These are phyloP conservation scores for Argyresthia goedartella DNA, from an alignment of 2,888 invertebrate species.

Conservation along the genomic window DNA sequence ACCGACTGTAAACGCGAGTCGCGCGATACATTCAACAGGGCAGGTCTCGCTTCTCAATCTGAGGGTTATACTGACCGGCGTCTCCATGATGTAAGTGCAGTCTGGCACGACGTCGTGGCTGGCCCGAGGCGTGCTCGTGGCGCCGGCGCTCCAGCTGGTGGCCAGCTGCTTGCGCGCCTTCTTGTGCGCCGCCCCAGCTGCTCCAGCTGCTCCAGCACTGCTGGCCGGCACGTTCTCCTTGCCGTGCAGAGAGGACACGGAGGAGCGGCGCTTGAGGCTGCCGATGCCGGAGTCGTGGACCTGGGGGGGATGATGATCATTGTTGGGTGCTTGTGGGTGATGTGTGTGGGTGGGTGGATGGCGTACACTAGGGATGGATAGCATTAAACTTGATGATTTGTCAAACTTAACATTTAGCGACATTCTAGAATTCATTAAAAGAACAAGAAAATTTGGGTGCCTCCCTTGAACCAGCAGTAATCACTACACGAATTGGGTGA, in stretches of 20 bases:
- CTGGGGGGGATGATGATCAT: background rate
- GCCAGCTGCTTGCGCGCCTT: slow-evolving; percentile 24
- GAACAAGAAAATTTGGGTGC: no score
- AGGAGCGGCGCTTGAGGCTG: slow-evolving; percentile 38
- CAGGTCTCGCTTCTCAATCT: no score
- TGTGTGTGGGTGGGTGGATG: background rate
- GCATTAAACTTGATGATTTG: no score
- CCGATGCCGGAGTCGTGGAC: slow-evolving; percentile 57
- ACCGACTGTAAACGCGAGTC: no score
- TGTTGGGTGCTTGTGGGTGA: background rate
- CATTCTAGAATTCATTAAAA: no score
- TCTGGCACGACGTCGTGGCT: slow-evolving; percentile 48
- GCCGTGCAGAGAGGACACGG: slow-evolving; percentile 40
- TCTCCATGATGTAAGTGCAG: slow-evolving; percentile 80
- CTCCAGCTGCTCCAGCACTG: slow-evolving; percentile 17
- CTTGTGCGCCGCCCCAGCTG: slow-evolving; percentile 72
- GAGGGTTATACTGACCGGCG: slow-evolving; percentile 78
- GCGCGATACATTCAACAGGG: no score
- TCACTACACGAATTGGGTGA: no score
- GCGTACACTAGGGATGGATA: no score
- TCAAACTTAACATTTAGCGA: no score
- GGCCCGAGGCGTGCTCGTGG: no score
- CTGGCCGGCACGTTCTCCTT: slow-evolving; percentile 77
- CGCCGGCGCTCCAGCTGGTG: no score
- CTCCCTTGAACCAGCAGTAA: no score